Conservation (phyloP, 2,888 invertebrate genomes). For the Lagria hirta region DNA sequence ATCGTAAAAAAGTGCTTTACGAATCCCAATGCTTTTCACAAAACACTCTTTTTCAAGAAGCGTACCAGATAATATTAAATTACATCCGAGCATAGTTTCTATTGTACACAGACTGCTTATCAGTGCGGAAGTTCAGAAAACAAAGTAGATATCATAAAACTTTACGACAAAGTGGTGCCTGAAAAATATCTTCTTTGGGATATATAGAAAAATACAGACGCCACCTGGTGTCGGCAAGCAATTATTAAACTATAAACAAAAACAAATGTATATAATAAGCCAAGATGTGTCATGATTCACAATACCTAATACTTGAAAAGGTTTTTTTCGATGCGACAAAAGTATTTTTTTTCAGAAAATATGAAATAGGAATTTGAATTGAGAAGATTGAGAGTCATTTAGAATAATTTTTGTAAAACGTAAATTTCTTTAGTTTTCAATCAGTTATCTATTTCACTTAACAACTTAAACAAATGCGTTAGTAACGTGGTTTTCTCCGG, state of each 20-base stretch:
- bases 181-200: conserved; percentile 18
- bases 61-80: not conserved
- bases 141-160: conserved; percentile 10
- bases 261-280: conserved; percentile 20
- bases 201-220: conserved; percentile 10
- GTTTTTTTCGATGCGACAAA: conserved; percentile 18
- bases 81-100: not conserved
- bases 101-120: conserved; percentile 9
- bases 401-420: no score
- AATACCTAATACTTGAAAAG: conserved; percentile 4
- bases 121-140: conserved; percentile 14
- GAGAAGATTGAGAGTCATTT: no score
- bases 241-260: conserved; percentile 30
- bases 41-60: conserved; percentile 2
- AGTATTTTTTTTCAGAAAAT: conserved; percentile 24
- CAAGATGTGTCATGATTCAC: conserved; percentile 18
- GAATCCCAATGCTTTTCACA: no score
- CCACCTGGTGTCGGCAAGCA: conserved; percentile 26
- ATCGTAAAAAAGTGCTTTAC: no score
- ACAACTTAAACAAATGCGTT: no score
- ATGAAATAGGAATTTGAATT: no score
- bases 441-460: no score
- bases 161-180: conserved; percentile 5
- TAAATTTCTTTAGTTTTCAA: no score
- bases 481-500: no score